phyloP scores from a whole-genome alignment of 2,888 invertebrate genomes.

The Drosophila rellima region DNA sequence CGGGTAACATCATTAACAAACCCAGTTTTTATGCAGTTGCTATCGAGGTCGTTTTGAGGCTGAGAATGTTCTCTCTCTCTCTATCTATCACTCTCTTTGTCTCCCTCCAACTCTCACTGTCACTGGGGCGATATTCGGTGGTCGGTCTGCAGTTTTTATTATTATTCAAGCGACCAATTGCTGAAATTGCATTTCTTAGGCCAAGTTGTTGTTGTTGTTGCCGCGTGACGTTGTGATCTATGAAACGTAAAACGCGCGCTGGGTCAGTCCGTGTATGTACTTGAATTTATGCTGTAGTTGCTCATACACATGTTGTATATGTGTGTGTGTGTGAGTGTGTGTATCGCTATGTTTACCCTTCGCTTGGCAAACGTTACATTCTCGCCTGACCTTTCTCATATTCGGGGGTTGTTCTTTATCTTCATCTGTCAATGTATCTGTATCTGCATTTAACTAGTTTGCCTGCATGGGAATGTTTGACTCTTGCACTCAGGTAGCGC shows the following conservation, averaged over 20 bases:
- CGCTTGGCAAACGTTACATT: constrained; percentile 60
- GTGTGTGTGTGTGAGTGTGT: constrained; percentile 20
- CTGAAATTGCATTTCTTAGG: constrained; percentile 65
- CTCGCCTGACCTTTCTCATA: constrained; percentile 58
- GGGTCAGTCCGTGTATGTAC: constrained; percentile 49
- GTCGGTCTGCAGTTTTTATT: constrained; percentile 6
- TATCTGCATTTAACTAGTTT: background rate
- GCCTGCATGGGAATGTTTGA: constrained; percentile 46
- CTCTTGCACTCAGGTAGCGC: constrained; percentile 54
- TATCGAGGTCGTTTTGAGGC: constrained; percentile 78
- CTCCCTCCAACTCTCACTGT: background rate
- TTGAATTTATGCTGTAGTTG: constrained; percentile 66
- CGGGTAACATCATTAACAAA: constrained; percentile 74
- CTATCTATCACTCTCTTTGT: background rate
- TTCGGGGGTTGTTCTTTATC: constrained; percentile 30
- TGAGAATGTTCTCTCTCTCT: constrained; percentile 19
- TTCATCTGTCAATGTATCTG: background rate
- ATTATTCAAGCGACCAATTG: constrained; percentile 60
- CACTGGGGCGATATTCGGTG: constrained; percentile 21
- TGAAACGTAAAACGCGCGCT: constrained; percentile 53
- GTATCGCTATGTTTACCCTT: constrained; percentile 70
- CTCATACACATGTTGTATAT: constrained; percentile 22
- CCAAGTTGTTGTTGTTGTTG: constrained; percentile 44
- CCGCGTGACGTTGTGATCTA: constrained; percentile 65
- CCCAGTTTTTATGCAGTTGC: constrained; percentile 40